Evolutionary conservation across 2,113 vertebrate species (phyloP), one percentile per base, ranked within the genome.

Genomic region (Varanus salvator): DNA sequence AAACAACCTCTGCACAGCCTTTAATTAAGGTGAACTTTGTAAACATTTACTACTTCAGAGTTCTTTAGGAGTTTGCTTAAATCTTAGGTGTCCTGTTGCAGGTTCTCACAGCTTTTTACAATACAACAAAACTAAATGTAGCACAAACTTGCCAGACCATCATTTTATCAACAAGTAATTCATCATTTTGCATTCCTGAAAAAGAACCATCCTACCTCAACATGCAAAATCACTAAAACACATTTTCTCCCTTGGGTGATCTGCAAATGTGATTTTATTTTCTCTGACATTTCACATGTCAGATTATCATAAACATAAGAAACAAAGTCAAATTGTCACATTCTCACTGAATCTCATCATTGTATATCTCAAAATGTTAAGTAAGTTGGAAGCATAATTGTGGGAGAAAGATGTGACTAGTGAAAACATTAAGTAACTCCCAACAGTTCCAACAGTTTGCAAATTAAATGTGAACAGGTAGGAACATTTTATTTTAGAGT

Each of bases 241-340:
- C 6, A 64, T 93, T 92, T 87, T 88, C 1, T 44, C 92, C 90
- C 89, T 92, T 75, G 85, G 94, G 91, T 74, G n/a, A 90, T 94
- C 89, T 57, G 57, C 57, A 91, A 88, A 90, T 90, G 93, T 96
- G 93, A 95, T 94, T 93, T 95, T 95, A 96, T 95, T 96, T 95
- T 94, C 91, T 84, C 81, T 96, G 94, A 94, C 92, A 93, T 96
- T 95, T 95, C 93, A 96, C 91, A 93, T 95, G 94, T 95, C 94
- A 96, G 94, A 94, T 95, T 96, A 94, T 90, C 92, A 78, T 93
- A 95, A 96, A 90, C 86, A 95, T 94, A 90, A 93, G 92, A 93
- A 95, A 92, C 81, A 94, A 95, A 95, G 84, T 94, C 94, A 94
- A 95, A 94, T 91, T 93, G 92, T 86, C 89, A 81, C 88, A 92